Base-by-base conservation (phyloP, 2,888 invertebrate genomes). In the Synanthedon formicaeformis region DNA sequence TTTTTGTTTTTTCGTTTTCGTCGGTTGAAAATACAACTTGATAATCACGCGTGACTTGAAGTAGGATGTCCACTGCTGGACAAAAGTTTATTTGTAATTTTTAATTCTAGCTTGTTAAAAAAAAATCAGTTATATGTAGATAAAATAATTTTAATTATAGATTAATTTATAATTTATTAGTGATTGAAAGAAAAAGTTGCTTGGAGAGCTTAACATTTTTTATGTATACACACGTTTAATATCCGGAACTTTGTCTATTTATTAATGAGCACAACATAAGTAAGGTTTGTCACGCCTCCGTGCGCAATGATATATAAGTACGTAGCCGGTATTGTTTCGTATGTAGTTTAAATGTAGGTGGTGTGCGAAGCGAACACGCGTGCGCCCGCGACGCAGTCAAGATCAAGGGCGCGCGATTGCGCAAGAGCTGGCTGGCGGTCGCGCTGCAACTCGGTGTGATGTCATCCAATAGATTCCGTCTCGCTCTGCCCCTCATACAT, bases 361-460 rank as follows among this genome's bases (percentile, higher is more conserved):
- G 11, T 49, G 16, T 49, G 16, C 45, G 13, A 4, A 49, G 16
- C 45, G 13, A 4, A 49, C 50, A 49, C 50, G 84, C 82, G 81
- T 79, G 74, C 78, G 78, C 73, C 76, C 79, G 78, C 81, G 80
- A 80, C 86, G 85, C 87, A 88, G 88, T 88, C 88, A 88, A 88
- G 88, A 88, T 88, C 88, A 88, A 88, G 88, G 88, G 82, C 88
- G 76, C 66, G 65, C 75, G 84, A 83, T 87, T 87, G 84, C 87
- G 86, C 81, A 86, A 87, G 78, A 81, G 80, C 81, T 85, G 85
- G 34, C 34, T 34, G 80, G 79, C 77, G 80, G 75, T 73, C 75
- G 77, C 77, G 69, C 79, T 83, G 85, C 84, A 82, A 71, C 75
- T 68, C 68, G 56, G 64, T 79, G 84, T 86, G 86, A 86, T 85